These are phyloP conservation scores for Pangasius larnaudii DNA, from an alignment of 2,797 vertebrate species.

Conservation along the genomic window DNA sequence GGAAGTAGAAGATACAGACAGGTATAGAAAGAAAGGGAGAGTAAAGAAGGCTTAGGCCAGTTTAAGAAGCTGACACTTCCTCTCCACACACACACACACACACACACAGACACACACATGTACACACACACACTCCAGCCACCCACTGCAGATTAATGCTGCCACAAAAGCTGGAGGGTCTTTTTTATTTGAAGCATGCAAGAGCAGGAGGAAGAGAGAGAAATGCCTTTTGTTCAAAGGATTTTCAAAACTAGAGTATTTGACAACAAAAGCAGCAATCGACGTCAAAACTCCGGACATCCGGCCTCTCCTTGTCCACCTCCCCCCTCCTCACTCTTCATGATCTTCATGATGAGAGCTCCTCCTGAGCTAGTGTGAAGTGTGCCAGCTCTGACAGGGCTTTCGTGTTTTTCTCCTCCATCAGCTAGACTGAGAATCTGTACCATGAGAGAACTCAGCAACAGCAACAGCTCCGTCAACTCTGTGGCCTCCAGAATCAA, in stretches of 20 bases:
- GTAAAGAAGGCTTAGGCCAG: not conserved
- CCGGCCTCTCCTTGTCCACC: conserved; percentile 59
- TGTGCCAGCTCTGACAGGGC: conserved; percentile 66
- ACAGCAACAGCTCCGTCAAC: not conserved
- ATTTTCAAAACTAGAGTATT: conserved; percentile 69
- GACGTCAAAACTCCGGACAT: conserved; percentile 70
- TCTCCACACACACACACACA: conserved; percentile 44
- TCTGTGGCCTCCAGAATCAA: not conserved
- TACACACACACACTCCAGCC: conserved; percentile 40
- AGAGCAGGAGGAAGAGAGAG: conserved; percentile 11
- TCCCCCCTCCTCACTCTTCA: conserved; percentile 54
- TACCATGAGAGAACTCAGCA: not conserved
- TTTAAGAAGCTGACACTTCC: not conserved
- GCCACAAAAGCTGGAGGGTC: conserved; percentile 62
- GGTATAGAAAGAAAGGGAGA: not conserved
- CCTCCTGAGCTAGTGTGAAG: conserved; percentile 53
- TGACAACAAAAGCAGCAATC: conserved; percentile 74
- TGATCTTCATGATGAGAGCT: conserved; percentile 72
- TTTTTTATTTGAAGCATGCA: conserved; percentile 48
- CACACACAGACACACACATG: conserved; percentile 36
- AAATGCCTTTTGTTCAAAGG: conserved; percentile 65
- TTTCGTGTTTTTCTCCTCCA: conserved; percentile 61
- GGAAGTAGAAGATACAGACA: not conserved
- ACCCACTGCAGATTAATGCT: conserved; percentile 41
- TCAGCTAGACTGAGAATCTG: conserved; percentile 45